Evolutionary conservation across 2,888 invertebrate species (phyloP).

Genomic region (Zhuqinia jingwanae): DNA sequence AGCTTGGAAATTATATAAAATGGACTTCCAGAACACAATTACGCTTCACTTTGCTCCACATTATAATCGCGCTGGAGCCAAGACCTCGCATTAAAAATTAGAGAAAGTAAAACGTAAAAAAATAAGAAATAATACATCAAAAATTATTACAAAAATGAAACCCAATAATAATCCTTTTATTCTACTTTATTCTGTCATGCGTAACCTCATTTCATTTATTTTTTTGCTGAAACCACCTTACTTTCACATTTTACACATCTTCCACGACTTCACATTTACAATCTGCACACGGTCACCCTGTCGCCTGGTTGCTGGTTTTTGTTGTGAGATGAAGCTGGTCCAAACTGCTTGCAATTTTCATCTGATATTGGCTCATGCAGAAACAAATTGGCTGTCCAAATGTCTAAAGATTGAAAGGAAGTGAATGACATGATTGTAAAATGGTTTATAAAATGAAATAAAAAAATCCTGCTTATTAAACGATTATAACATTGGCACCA

Average conservation of each 20-base stretch:
- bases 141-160: background rate
- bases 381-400: background rate
- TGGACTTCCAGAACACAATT: background rate
- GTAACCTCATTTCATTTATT: slow-evolving; percentile 24
- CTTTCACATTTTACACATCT: slow-evolving; percentile 20
- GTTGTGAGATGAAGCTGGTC: slow-evolving; percentile 60
- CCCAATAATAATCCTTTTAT: background rate
- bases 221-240: slow-evolving; percentile 37
- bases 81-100: background rate
- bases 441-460: slow-evolving; percentile 28
- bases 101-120: slow-evolving; percentile 13
- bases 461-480: slow-evolving; percentile 33
- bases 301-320: slow-evolving; percentile 60
- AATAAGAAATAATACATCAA: too few species aligned
- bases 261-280: background rate
- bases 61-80: too few species aligned
- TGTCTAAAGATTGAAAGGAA: slow-evolving; percentile 40
- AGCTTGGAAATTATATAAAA: too few species aligned
- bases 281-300: slow-evolving; percentile 40
- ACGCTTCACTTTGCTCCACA: background rate
- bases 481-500: slow-evolving; percentile 52
- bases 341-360: slow-evolving; percentile 58
- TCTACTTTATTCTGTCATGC: background rate
- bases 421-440: slow-evolving; percentile 50
- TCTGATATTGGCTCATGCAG: slow-evolving; percentile 41